These are phyloP conservation scores for Pheosia tremula DNA, from an alignment of 2,888 invertebrate species.

Conservation along the genomic window DNA sequence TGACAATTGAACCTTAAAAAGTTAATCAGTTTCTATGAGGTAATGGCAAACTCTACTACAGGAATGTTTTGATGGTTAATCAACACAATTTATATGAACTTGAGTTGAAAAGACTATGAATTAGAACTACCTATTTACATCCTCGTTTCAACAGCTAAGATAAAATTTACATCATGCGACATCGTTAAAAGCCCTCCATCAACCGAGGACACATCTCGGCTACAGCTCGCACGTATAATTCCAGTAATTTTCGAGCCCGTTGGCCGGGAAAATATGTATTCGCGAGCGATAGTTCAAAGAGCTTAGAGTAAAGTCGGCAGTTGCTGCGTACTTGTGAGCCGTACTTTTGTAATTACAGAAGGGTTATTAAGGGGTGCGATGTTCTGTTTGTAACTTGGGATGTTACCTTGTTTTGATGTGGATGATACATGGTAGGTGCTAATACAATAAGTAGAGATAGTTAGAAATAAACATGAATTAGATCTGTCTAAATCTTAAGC, in stretches of 20 bases:
- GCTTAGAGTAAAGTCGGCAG: conserved; percentile 30
- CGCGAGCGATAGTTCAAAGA: conserved; percentile 63
- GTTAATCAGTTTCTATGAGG: no score
- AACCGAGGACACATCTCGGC: conserved; percentile 7
- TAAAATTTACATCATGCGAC: not conserved
- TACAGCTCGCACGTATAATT: conserved; percentile 61
- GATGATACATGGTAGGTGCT: not conserved
- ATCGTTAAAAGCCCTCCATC: not conserved
- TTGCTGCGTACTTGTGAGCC: conserved; percentile 5
- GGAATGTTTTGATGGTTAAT: no score
- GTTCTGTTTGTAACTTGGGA: conserved; percentile 2
- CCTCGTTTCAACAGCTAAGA: not conserved
- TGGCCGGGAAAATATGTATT: conserved; percentile 69
- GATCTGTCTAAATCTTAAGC: no score
- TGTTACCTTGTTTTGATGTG: not conserved
- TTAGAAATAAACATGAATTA: no score
- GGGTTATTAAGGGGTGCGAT: not conserved
- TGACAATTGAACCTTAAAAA: no score
- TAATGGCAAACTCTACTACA: no score
- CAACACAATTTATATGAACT: no score
- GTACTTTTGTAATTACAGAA: conserved; percentile 8
- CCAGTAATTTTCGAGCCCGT: conserved; percentile 67
- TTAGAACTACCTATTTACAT: not conserved
- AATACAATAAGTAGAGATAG: no score
- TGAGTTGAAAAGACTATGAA: not conserved